A percentile compares a stretch with the other conserved stretches of the same genome.
Conservation (phyloP, 2,797 vertebrate genomes). For the Silurus aristotelis region DNA sequence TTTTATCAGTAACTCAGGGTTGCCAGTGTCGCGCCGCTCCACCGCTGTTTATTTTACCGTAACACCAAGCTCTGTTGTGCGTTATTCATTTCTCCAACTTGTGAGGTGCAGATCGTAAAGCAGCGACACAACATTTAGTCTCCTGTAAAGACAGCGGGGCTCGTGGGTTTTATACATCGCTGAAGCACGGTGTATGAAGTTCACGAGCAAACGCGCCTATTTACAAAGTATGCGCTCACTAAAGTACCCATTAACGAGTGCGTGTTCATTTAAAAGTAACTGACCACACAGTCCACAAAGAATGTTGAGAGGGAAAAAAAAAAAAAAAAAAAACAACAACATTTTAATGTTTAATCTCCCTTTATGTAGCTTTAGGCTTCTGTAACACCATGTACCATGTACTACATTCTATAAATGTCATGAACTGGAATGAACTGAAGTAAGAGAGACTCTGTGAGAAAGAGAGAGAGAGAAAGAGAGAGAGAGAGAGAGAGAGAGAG, state of each 20-base stretch:
- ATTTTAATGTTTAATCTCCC: background rate
- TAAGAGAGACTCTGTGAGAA: background rate
- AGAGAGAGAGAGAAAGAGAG: background rate
- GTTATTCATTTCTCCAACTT: background rate
- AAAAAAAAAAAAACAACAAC: background rate
- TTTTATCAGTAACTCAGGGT: background rate
- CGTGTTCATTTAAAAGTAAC: background rate
- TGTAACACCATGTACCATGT: background rate
- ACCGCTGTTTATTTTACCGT: background rate
- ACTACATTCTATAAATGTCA: background rate
- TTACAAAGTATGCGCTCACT: conserved; percentile 21
- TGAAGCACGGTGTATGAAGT: background rate
- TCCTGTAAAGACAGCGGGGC: background rate
- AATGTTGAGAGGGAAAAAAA: background rate
- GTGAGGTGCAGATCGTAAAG: background rate
- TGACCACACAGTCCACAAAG: background rate
- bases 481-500: no score
- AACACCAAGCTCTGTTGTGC: background rate
- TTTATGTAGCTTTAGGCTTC: background rate
- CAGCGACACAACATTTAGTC: background rate
- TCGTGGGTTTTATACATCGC: background rate
- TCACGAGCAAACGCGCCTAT: background rate
- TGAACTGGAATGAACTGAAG: background rate
- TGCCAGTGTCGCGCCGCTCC: background rate
- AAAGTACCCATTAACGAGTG: background rate